Percentiles rank a stretch among this genome's conserved stretches.
Evolutionary conservation across 1,140 invertebrate genomes (phyloP).

Genomic region (Bathynomus jamesi): DNA sequence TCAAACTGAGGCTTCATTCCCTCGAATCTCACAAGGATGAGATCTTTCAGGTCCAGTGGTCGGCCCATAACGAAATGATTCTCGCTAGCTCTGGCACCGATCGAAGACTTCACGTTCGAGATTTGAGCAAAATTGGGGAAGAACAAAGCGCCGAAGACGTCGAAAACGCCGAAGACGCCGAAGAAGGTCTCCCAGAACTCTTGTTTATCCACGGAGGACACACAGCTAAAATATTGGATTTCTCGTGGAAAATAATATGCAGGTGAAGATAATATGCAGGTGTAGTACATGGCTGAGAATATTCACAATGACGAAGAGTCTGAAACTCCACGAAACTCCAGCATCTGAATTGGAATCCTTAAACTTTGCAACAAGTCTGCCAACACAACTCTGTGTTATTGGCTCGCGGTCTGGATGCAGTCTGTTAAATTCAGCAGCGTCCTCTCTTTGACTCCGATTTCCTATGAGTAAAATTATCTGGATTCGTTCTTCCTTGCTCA

Average conservation of each 20-base stretch:
- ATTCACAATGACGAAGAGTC: slow-evolving; percentile 99
- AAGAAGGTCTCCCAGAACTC: slow-evolving; percentile 97
- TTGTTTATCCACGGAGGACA: slow-evolving; percentile 97
- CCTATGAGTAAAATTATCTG: no score
- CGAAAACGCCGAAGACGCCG: no score
- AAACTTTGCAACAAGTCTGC: slow-evolving; percentile 33
- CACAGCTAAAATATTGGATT: slow-evolving; percentile 99
- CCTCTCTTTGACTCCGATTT: no score
- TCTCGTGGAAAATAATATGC: slow-evolving; percentile 99
- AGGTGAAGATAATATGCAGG: slow-evolving; percentile 96
- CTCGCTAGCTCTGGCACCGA: slow-evolving; percentile 97
- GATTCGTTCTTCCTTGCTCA: no score
- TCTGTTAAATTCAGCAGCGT: no score
- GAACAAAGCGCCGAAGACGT: slow-evolving; percentile 98
- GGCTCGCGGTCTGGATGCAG: no score
- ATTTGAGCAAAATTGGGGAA: slow-evolving; percentile 98
- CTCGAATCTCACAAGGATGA: slow-evolving; percentile 99
- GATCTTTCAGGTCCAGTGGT: slow-evolving; percentile 99
- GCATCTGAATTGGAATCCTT: slow-evolving; percentile 69
- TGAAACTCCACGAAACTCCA: slow-evolving; percentile 78
- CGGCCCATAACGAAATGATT: slow-evolving; percentile 99
- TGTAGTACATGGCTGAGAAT: slow-evolving; percentile 99
- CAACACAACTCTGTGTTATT: no score
- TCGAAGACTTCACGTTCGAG: slow-evolving; percentile 97
- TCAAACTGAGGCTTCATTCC: slow-evolving; percentile 96